phyloP scores from a whole-genome alignment of 1,140 invertebrate species.

The Coenobita brevimanus region DNA sequence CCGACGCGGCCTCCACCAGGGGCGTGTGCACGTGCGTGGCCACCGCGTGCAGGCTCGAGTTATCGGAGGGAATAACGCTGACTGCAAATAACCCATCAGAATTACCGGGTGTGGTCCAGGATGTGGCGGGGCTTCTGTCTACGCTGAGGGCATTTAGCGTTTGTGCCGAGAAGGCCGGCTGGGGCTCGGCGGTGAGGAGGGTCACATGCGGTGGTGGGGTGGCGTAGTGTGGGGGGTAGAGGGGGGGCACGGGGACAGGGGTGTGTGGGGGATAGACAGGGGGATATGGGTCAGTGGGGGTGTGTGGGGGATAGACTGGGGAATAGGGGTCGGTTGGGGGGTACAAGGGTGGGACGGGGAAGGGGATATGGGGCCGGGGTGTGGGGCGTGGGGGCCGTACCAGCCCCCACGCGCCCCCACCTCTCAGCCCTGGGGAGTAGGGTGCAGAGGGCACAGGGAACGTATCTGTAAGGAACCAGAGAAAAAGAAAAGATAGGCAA shows the following conservation, averaged over 20 bases:
- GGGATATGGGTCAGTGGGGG: conserved; percentile 44
- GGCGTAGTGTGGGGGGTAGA: conserved; percentile 30
- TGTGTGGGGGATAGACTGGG: conserved; percentile 68
- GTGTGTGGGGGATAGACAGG: conserved; percentile 41
- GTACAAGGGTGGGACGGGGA: conserved; percentile 38
- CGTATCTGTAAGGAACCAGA: conserved; percentile 70
- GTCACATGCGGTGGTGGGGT: conserved; percentile 54
- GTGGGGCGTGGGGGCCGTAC: conserved; percentile 64
- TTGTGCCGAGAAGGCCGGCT: conserved; percentile 66
- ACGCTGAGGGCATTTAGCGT: conserved; percentile 69
- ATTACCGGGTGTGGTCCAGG: conserved; percentile 64
- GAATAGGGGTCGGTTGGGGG: conserved; percentile 42
- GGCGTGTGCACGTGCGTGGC: conserved; percentile 64
- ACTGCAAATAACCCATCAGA: conserved; percentile 69
- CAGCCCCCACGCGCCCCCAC: conserved; percentile 57
- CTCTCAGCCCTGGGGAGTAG: conserved; percentile 47
- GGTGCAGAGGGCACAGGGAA: conserved; percentile 68
- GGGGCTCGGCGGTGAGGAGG: conserved; percentile 66
- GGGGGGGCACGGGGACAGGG: conserved; percentile 44
- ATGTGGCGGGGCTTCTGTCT: conserved; percentile 44
- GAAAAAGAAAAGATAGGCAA: conserved; percentile 68
- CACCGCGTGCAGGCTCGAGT: conserved; percentile 56
- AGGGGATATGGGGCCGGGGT: conserved; percentile 46
- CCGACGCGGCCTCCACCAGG: conserved; percentile 34
- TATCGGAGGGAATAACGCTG: conserved; percentile 69